Conservation (phyloP, 2,888 invertebrate species). For the Brenthis ino region DNA sequence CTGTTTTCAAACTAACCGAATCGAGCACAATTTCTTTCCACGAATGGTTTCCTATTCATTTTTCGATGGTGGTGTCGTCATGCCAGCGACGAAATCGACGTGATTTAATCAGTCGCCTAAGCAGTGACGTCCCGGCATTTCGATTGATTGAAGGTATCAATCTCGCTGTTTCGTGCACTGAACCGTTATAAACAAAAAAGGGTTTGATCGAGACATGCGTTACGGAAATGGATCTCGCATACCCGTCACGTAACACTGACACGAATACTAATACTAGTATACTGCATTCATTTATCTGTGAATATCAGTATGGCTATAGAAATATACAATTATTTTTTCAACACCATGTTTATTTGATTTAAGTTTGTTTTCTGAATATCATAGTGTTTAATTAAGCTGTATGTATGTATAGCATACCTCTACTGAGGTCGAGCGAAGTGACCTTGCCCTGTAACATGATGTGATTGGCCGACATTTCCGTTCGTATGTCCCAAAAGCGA, state of each 20-base stretch:
- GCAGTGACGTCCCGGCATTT: conserved; percentile 69
- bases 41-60: conserved; percentile 67
- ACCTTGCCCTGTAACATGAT: conserved; percentile 95
- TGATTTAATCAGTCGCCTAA: conserved; percentile 77
- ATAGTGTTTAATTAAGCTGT: conserved; percentile 39
- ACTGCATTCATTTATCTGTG: conserved; percentile 68
- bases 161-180: conserved; percentile 74
- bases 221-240: conserved; percentile 76
- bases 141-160: conserved; percentile 78
- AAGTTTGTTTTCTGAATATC: conserved; percentile 25
- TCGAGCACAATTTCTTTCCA: conserved; percentile 70
- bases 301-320: conserved; percentile 57
- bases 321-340: conserved; percentile 53
- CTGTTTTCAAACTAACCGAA: conserved; percentile 46
- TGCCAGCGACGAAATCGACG: conserved; percentile 68
- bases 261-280: conserved; percentile 73
- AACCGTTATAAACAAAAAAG: conserved; percentile 79
- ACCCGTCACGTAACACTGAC: conserved; percentile 72
- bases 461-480: conserved; percentile 92
- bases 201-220: conserved; percentile 73
- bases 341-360: conserved; percentile 44
- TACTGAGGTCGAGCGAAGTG: conserved; percentile 95
- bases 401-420: conserved; percentile 83
- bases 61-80: conserved; percentile 42
- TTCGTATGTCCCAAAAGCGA: conserved; percentile 97